Evolutionary conservation across 2,113 vertebrate species (phyloP), one percentile per base, ranked within the genome.

Genomic region (Ceyx margarethae): DNA sequence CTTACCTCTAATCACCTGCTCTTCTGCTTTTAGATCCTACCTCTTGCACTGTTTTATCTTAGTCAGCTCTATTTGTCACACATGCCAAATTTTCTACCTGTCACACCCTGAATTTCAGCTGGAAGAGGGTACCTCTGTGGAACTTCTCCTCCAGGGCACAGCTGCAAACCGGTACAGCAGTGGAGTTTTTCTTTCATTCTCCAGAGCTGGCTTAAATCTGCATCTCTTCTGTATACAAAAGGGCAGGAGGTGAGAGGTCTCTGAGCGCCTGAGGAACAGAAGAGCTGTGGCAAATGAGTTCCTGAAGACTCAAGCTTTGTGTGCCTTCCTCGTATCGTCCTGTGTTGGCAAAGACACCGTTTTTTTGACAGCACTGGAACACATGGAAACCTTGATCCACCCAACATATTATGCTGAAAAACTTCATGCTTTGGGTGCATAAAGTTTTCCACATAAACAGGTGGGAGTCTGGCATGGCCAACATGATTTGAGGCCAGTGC

Each of bases 401-500:
- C 68, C 96, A 94, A 68, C 53, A 64, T 56, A 87, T 92, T 91
- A 91, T 78, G 65, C 33, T 92, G 72, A 95, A 92, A 92, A 93
- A 80, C 75, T 96, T 93, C 71, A 57, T 74, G 61, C 84, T 85
- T 95, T 92, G 89, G 94, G 94, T 85, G 85, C 40, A 94, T 93
- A 87, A 96, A 96, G 81, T 95, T 96, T 95, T 96, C 96, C 96
- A 96, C 81, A 94, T 91, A 96, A 96, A 89, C 94, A 96, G 95
- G 92, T 96, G 94, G 95, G 96, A 93, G 84, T 92, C 92, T 96
- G 94, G 96, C 89, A 31, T 93, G 76, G 68, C 56, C 11, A 0
- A 48, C 1, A 6, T 0, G 22, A 67, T 80, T 46, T 37, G 26
- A 80, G 51, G 87, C 95, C 95, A 96, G 82, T 20, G 79, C 13